Evolutionary conservation across 2,888 invertebrate genomes (phyloP).

Genomic region (Hedya salicella): DNA sequence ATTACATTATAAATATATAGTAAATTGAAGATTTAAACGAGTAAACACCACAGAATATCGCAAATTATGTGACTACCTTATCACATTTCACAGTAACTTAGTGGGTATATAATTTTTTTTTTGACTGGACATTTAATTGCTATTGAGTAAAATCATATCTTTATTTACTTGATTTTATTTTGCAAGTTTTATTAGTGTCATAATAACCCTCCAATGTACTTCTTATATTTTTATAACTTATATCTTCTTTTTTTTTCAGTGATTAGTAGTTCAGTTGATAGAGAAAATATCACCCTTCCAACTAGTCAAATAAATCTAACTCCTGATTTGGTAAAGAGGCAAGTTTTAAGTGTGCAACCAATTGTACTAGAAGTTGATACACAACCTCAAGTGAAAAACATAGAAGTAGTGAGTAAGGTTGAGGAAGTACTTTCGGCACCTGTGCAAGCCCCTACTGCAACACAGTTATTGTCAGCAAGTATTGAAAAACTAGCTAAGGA

Average conservation of each 20-base stretch:
- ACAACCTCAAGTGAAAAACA: conserved; percentile 53
- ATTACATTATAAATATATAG: not conserved
- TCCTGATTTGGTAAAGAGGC: conserved; percentile 49
- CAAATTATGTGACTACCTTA: no score
- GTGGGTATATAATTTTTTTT: no score
- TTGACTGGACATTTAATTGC: no score
- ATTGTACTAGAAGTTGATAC: conserved; percentile 56
- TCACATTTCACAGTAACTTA: no score
- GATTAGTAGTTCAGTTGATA: conserved; percentile 78
- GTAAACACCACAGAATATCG: no score
- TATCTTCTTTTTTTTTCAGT: conserved; percentile 58
- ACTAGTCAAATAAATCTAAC: conserved; percentile 68
- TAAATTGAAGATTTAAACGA: not conserved
- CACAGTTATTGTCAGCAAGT: conserved; percentile 74
- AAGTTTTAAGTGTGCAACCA: conserved; percentile 60
- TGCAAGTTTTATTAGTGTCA: not conserved
- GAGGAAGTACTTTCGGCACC: conserved; percentile 54
- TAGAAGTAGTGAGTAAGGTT: conserved; percentile 57
- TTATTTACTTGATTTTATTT: not conserved
- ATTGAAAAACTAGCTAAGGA: conserved; percentile 77
- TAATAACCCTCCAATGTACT: not conserved
- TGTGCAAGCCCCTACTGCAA: conserved; percentile 63
- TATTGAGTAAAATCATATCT: no score
- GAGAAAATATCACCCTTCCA: conserved; percentile 70
- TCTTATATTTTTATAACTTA: not conserved